Evolutionary conservation across 2,888 invertebrate species (phyloP), one percentile per base, ranked within the genome.

Genomic region (Ornithoptera alexandrae): DNA sequence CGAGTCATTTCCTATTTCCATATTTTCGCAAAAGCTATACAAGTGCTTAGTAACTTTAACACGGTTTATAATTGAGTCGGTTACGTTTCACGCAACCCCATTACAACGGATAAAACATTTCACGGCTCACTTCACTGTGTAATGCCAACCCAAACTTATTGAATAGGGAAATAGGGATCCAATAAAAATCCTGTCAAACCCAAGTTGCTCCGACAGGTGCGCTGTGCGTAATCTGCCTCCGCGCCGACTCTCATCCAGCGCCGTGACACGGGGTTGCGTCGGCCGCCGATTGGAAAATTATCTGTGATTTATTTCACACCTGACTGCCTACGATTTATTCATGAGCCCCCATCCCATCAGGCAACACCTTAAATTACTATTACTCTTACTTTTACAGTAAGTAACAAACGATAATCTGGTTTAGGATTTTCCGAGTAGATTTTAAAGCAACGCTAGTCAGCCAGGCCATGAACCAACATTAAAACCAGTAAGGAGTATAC

Each of bases 151-250:
- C 83, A 75, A 89, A 89, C 85, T 90, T 89, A 87, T 88, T 88
- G 86, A 89, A 89, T 87, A 83, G 88, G 84, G 83, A 85, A 85
- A 82, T 82, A 83, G 84, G 85, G 81, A 86, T 87, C 89, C 88
- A 89, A 90, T 90, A 89, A 89, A 89, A 87, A 84, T 87, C 77
- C 87, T 90, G 90, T 90, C 90, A 89, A 84, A 84, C 82, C 83
- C 89, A 88, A 84, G 81, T 80, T 80, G 77, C 77, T 62, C 79
- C 79, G 87, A 85, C 87, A 87, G 86, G 87, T 87, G 83, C 73
- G 77, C 71, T 71, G 72, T 69, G 65, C 65, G 69, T 69, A 69
- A 69, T 69, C 65, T 58, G 65, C 64, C 69, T 59, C 57, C 69
- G 30, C 62, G 57, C 65, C 69, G 69, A 65, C 69, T 69, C 58